Conservation (phyloP, 2,888 invertebrate genomes). For the Leistus spinibarbis region DNA sequence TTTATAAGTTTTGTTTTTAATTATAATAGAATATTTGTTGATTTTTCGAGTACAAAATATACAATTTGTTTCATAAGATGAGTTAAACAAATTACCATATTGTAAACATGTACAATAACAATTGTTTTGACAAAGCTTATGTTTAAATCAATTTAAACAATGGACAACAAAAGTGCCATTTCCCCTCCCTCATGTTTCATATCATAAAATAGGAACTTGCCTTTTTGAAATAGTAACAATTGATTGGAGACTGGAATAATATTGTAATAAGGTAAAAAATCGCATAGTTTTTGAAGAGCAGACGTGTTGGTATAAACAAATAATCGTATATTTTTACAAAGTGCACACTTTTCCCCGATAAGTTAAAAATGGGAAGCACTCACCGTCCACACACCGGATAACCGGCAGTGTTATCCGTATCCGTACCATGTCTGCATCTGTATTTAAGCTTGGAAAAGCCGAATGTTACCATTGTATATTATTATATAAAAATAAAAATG, state of each 20-base stretch:
- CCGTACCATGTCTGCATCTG: slow-evolving; percentile 30
- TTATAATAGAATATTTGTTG: background rate
- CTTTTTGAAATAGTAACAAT: slow-evolving; percentile 30
- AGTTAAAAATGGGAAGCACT: slow-evolving; percentile 6
- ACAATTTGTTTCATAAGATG: background rate
- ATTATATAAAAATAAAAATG: slow-evolving; percentile 30
- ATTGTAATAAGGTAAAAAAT: slow-evolving; percentile 9
- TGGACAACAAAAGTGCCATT: slow-evolving; percentile 37
- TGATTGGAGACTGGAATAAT: slow-evolving; percentile 25
- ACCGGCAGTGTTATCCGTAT: background rate
- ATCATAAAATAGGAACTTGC: slow-evolving; percentile 37
- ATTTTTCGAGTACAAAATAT: background rate
- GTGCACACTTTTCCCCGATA: slow-evolving; percentile 30
- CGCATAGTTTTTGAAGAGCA: slow-evolving; percentile 20
- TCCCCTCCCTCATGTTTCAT: slow-evolving; percentile 35
- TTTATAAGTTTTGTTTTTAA: background rate
- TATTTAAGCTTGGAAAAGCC: slow-evolving; percentile 33
- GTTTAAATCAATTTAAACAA: slow-evolving; percentile 17
- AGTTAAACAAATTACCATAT: background rate
- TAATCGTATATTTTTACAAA: slow-evolving; percentile 38
- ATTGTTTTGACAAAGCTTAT: background rate
- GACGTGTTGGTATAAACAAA: slow-evolving; percentile 1
- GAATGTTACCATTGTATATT: slow-evolving; percentile 31
- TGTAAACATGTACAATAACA: too few relatives aligned
- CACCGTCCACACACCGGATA: slow-evolving; percentile 26